Conservation (phyloP, 2,888 invertebrate genomes). For the Acanthosepion pharaonis region DNA sequence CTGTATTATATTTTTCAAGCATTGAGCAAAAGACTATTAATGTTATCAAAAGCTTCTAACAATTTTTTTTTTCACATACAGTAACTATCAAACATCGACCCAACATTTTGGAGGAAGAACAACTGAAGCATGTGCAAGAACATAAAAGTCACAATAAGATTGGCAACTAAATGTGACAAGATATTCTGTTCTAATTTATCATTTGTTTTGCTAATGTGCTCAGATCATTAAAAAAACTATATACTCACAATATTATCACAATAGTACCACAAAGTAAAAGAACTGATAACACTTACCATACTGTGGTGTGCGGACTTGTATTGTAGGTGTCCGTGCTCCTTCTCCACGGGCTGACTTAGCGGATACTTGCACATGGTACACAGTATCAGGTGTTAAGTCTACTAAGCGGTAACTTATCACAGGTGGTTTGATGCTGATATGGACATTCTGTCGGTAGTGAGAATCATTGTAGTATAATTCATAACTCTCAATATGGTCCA, state of each 20-base stretch:
- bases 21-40: too few relatives aligned
- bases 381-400: conserved; percentile 93
- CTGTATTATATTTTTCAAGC: too few relatives aligned
- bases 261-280: not conserved
- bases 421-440: conserved; percentile 67
- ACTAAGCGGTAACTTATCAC: conserved; percentile 83
- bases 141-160: not conserved
- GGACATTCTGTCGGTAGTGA: conserved; percentile 65
- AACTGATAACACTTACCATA: conserved; percentile 88
- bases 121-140: conserved; percentile 52
- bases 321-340: conserved; percentile 94
- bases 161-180: conserved; percentile 25
- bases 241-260: not conserved
- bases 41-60: not conserved
- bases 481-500: conserved; percentile 94
- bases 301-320: conserved; percentile 95
- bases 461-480: conserved; percentile 92
- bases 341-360: conserved; percentile 92
- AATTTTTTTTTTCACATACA: not conserved
- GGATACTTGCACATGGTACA: conserved; percentile 97
- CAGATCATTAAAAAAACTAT: not conserved
- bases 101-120: conserved; percentile 58
- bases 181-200: not conserved
- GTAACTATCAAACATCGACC: not conserved
- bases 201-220: not conserved